Conservation (phyloP, 2,888 invertebrate genomes). For the Smittia sp. region DNA sequence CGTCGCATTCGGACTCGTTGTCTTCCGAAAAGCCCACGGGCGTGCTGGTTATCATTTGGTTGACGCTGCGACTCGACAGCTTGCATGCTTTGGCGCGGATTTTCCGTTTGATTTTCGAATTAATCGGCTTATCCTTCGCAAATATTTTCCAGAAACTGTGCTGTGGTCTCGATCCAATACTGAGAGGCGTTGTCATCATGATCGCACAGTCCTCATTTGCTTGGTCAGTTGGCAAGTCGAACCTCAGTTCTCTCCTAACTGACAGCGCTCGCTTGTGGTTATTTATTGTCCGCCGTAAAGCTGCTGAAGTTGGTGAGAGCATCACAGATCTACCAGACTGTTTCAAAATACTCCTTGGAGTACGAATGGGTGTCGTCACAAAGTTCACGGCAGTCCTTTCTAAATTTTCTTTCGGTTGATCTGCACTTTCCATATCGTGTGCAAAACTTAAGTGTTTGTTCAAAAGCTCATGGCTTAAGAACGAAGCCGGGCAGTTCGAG, state of each 20-base stretch:
- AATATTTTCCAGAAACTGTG: slow-evolving; percentile 14
- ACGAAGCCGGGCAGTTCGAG: slow-evolving; percentile 43
- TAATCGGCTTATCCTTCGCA: slow-evolving; percentile 5
- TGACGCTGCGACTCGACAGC: slow-evolving; percentile 9
- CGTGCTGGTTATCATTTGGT: slow-evolving; percentile 43
- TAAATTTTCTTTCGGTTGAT: background rate
- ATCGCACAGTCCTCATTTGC: background rate
- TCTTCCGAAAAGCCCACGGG: slow-evolving; percentile 43
- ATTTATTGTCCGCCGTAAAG: slow-evolving; percentile 42
- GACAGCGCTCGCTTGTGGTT: slow-evolving; percentile 42
- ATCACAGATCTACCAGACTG: slow-evolving; percentile 42
- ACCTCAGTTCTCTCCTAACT: slow-evolving; percentile 43
- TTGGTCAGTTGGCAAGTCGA: slow-evolving; percentile 43
- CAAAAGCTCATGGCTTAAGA: slow-evolving; percentile 42
- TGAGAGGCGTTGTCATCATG: background rate
- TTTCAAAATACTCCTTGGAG: slow-evolving; percentile 44
- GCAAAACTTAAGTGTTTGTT: slow-evolving; percentile 44
- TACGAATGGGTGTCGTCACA: background rate
- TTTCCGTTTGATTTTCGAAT: slow-evolving; percentile 27
- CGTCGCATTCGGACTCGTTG: background rate
- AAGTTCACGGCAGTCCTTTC: background rate
- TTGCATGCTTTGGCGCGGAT: slow-evolving; percentile 12
- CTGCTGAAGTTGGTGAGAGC: slow-evolving; percentile 43
- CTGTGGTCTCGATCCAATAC: background rate
- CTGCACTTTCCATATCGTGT: slow-evolving; percentile 41